These are phyloP conservation scores for Antheraea pernyi DNA, from an alignment of 1,140 invertebrate genomes.

Conservation along the genomic window DNA sequence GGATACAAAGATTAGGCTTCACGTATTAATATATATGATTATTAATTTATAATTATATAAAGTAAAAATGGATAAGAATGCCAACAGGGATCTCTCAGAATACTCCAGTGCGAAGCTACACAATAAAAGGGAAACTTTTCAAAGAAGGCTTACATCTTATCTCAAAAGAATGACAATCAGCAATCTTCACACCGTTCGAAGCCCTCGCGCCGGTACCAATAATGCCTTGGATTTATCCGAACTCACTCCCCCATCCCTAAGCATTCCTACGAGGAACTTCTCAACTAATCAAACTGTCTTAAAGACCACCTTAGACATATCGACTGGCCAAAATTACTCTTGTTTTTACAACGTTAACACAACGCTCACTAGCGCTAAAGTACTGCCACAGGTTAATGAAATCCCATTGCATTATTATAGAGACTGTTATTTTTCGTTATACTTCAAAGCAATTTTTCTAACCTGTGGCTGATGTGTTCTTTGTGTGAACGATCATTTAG, in stretches of 20 bases:
- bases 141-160: constrained; percentile 1
- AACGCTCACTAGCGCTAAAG: background rate
- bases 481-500: background rate
- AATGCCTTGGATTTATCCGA: constrained; percentile 31
- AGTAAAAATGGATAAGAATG: background rate
- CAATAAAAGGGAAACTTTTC: constrained; percentile 1
- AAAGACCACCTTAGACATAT: constrained; percentile 52
- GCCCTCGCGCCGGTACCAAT: constrained; percentile 9
- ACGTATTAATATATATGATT: too few relatives aligned
- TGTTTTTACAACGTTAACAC: background rate
- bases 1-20: too few relatives aligned
- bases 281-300: constrained; percentile 69
- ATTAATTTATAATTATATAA: too few relatives aligned
- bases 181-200: constrained; percentile 17
- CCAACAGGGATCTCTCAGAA: background rate
- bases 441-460: background rate
- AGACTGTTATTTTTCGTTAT: background rate
- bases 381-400: background rate
- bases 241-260: constrained; percentile 7
- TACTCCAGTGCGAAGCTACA: background rate
- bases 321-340: constrained; percentile 50
- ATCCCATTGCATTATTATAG: background rate
- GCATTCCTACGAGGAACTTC: constrained; percentile 37
- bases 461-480: background rate
- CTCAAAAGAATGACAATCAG: constrained; percentile 4